Base-by-base conservation (phyloP, 2,113 vertebrate genomes). In the Hippocampus zosterae region DNA sequence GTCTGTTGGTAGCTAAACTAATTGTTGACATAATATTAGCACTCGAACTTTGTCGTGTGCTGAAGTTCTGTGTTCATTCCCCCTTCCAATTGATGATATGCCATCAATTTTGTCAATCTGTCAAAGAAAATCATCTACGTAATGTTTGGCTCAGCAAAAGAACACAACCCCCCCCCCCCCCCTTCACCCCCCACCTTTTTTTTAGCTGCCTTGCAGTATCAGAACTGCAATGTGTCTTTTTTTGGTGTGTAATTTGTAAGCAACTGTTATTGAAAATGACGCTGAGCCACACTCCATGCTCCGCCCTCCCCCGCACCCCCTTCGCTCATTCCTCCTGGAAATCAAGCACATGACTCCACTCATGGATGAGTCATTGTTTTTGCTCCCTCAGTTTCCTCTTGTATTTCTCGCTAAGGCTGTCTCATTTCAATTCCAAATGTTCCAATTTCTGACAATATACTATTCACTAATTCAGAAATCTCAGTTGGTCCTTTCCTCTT, bases 361-460 rank as follows among this genome's bases (percentile, higher is more conserved):
- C 85, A 85, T 88, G 88, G 88, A 86, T 91, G 92, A 92, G 83
- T 91, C 91, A 91, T 86, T 89, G 88, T 90, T 81, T 90, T 83
- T 87, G 73, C 75, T 81, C 76, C 57, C 71, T 71, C 74, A 68
- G 67, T 77, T 78, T 79, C 65, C 67, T 25, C 25, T 74, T 74
- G 68, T 73, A 70, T 82, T 78, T 81, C 78, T 69, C 73, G 67
- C 68, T 74, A 52, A 19, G 63, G 33, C 48, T 65, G 70, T 67
- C 64, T 68, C 66, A 76, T 81, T 87, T 77, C 33, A 72, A 79
- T 70, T 83, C 73, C 80, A 84, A 82, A 87, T 87, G 81, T 80
- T 78, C 15, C 13, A 21, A 40, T 44, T 65, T 23, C 44, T 69
- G 55, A 71, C 55, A 25, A 68, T 56, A 37, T 37, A 37, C 33